Percentiles rank a stretch among this genome's conserved stretches.
Evolutionary conservation across 2,888 invertebrate genomes (phyloP).

Genomic region (Diplolepis rosae): DNA sequence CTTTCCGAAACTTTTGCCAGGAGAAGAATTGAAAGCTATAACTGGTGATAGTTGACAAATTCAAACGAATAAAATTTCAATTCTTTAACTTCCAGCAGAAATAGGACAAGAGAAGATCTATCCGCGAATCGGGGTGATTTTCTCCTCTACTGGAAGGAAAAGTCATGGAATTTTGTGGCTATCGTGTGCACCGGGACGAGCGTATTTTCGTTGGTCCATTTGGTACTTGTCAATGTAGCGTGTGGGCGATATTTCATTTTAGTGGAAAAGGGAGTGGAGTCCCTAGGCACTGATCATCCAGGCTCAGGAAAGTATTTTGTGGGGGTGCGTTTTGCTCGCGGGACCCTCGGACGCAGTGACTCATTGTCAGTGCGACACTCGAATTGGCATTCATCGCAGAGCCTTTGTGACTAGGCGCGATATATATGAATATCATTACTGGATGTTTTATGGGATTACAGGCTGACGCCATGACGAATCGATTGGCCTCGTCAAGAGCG

Average conservation of each 20-base stretch:
- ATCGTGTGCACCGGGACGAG: too few species aligned
- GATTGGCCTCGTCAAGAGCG: conserved; percentile 53
- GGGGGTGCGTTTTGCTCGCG: conserved; percentile 39
- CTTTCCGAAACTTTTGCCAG: too few species aligned
- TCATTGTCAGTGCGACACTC: conserved; percentile 44
- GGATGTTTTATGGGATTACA: conserved; percentile 60
- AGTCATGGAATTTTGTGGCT: too few species aligned
- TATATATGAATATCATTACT: conserved; percentile 66
- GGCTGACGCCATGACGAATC: conserved; percentile 65
- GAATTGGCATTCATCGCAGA: conserved; percentile 55
- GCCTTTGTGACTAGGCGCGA: conserved; percentile 43
- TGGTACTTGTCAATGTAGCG: conserved; percentile 61
- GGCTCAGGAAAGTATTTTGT: conserved; percentile 43
- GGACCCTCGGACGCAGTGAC: conserved; percentile 41
- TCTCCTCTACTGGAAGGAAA: too few species aligned
- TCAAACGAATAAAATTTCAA: too few species aligned
- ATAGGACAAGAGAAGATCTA: too few species aligned
- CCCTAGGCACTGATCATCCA: conserved; percentile 58
- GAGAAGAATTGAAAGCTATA: too few species aligned
- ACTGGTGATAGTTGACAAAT: too few species aligned
- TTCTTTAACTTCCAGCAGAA: too few species aligned
- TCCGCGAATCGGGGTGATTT: too few species aligned
- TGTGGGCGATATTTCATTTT: conserved; percentile 66
- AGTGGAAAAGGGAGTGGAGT: conserved; percentile 40
- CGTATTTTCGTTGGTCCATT: conserved; percentile 54